phyloP scores from a whole-genome alignment of 2,113 vertebrate genomes.

The Scophthalmus maximus region DNA sequence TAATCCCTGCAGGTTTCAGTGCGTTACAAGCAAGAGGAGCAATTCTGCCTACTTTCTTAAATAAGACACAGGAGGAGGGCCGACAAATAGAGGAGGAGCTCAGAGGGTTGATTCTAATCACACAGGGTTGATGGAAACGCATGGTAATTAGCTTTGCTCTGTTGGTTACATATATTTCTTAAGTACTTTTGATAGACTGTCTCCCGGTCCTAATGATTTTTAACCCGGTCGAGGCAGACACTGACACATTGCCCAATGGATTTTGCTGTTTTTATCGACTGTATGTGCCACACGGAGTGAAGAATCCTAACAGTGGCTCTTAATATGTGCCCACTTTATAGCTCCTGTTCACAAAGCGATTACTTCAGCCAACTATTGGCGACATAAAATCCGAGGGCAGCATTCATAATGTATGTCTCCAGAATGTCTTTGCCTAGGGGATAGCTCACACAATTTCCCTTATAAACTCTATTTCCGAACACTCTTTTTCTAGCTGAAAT shows the following conservation, averaged over 20 bases:
- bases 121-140: background rate
- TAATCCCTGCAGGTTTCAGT: constrained; percentile 23
- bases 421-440: constrained; percentile 44
- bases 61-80: background rate
- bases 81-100: background rate
- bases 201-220: background rate
- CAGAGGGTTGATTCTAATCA: constrained; percentile 21
- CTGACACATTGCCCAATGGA: constrained; percentile 16
- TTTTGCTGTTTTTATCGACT: constrained; percentile 29
- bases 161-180: constrained; percentile 5
- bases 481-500: constrained; percentile 36
- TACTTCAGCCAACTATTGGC: constrained; percentile 45
- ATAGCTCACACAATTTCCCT: constrained; percentile 47
- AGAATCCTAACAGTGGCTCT: constrained; percentile 16
- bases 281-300: constrained; percentile 12
- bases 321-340: constrained; percentile 30
- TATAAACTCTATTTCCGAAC: constrained; percentile 58
- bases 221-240: background rate
- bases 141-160: constrained; percentile 18
- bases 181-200: constrained; percentile 22
- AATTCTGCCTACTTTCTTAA: background rate
- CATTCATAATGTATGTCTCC: constrained; percentile 66
- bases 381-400: constrained; percentile 37
- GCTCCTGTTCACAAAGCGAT: constrained; percentile 39
- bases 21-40: background rate